Evolutionary conservation across 2,113 vertebrate species (phyloP).

Genomic region (Bufo gargarizans): DNA sequence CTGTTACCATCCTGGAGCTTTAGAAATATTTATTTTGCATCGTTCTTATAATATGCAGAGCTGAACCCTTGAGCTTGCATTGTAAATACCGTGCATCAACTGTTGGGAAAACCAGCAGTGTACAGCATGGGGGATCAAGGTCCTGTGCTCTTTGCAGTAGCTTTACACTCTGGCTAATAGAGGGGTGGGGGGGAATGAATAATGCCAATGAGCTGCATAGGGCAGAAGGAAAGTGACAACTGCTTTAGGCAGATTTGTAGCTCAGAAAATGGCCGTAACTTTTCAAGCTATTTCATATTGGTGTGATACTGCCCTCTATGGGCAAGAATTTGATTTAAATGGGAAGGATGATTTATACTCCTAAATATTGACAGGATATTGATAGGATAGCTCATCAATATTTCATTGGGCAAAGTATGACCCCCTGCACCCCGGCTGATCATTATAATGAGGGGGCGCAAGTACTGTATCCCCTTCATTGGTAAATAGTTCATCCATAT

Average conservation of each 20-base stretch:
- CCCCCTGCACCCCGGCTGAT: too few relatives aligned
- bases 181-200: too few relatives aligned
- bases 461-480: too few relatives aligned
- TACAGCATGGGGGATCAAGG: neutral
- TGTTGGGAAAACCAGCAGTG: neutral
- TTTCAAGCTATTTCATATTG: too few relatives aligned
- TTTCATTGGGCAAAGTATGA: too few relatives aligned
- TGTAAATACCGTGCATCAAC: neutral
- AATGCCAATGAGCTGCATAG: too few relatives aligned
- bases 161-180: neutral
- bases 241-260: neutral
- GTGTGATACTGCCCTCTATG: neutral
- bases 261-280: neutral
- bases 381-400: too few relatives aligned
- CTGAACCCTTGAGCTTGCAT: neutral
- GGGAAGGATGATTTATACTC: too few relatives aligned
- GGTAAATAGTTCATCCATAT: too few relatives aligned
- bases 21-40: neutral
- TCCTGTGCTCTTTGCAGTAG: neutral
- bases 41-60: neutral
- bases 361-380: too few relatives aligned
- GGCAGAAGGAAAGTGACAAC: neutral
- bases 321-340: neutral
- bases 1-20: neutral
- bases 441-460: too few relatives aligned